Conservation (phyloP, 2,113 vertebrate genomes). For the Lophura nycthemera region DNA sequence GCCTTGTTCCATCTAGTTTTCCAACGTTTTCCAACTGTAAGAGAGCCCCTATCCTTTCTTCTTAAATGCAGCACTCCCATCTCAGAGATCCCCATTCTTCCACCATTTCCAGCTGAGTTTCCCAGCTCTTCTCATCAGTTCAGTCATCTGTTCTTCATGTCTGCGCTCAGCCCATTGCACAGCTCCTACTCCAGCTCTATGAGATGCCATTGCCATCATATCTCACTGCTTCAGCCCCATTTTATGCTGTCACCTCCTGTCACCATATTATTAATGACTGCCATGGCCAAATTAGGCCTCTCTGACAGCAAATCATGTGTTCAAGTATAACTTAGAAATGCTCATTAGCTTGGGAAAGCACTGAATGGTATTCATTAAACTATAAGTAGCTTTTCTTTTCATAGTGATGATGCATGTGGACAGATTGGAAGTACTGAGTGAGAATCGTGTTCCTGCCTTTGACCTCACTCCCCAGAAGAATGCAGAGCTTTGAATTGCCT, state of each 20-base stretch:
- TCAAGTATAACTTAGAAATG: neutral
- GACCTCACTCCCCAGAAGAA: neutral
- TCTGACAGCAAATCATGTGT: neutral
- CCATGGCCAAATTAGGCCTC: neutral
- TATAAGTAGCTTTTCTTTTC: neutral
- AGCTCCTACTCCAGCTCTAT: neutral
- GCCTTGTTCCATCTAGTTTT: rapidly evolving
- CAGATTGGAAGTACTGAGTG: neutral
- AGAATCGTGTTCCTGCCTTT: neutral
- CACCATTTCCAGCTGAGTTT: neutral
- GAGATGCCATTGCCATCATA: neutral
- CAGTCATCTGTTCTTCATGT: neutral
- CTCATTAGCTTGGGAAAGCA: neutral
- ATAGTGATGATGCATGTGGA: neutral
- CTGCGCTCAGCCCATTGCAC: neutral
- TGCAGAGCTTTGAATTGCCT: neutral
- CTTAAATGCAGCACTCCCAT: neutral
- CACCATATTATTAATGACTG: neutral
- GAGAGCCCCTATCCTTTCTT: neutral
- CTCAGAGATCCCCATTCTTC: neutral
- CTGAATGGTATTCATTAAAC: neutral
- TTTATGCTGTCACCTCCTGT: neutral
- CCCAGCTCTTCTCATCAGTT: neutral
- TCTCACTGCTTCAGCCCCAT: neutral
- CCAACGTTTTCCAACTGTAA: neutral